Evolutionary conservation across 2,797 vertebrate genomes (phyloP).

Genomic region (Pachyuromys duprasi): DNA sequence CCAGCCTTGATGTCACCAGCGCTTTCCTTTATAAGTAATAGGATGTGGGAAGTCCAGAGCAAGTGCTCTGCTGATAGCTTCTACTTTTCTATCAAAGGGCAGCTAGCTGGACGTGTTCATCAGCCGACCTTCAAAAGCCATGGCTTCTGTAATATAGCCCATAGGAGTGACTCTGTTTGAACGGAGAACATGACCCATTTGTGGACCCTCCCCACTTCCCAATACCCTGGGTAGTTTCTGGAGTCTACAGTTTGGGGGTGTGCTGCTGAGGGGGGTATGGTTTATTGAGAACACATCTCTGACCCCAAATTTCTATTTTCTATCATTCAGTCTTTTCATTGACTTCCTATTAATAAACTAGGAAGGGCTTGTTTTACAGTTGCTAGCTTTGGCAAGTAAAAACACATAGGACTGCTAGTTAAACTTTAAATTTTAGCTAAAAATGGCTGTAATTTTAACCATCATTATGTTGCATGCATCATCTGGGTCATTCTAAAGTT

Average conservation of each 20-base stretch:
- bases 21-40: conserved; percentile 46
- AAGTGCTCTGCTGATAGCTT: conserved; percentile 3
- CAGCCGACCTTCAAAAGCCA: background rate
- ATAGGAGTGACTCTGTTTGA: background rate
- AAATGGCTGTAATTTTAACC: conserved; percentile 3
- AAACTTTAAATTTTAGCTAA: background rate
- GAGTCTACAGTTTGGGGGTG: background rate
- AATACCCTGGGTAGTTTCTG: background rate
- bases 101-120: conserved; percentile 3
- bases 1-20: conserved; percentile 31
- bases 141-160: background rate
- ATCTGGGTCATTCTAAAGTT: background rate
- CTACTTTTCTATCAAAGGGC: conserved; percentile 7
- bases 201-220: background rate
- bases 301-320: background rate
- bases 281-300: background rate
- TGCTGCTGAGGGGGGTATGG: background rate
- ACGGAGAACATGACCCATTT: background rate
- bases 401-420: background rate
- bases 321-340: background rate
- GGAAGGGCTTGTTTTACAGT: background rate
- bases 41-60: conserved; percentile 25
- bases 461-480: background rate
- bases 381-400: conserved; percentile 11
- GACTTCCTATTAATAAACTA: background rate